phyloP scores from a whole-genome alignment of 2,113 vertebrate species.

The Todiramphus chloris region DNA sequence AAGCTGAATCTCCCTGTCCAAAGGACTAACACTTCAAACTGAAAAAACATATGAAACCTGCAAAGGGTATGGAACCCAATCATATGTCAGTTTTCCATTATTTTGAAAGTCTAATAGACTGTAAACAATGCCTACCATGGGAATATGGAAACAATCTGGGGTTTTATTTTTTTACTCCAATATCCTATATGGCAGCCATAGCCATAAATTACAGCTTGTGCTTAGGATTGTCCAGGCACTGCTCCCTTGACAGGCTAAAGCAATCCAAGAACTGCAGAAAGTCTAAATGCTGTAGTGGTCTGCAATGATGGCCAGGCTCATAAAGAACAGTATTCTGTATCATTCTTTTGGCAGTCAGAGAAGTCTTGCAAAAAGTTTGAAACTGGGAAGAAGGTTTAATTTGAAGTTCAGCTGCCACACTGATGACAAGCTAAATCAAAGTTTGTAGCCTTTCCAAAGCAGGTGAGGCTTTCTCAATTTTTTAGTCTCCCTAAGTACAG shows the following conservation, averaged over 20 bases:
- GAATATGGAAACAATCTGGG: not conserved
- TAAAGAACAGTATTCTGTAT: not conserved
- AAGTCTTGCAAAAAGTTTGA: not conserved
- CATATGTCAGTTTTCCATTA: not conserved
- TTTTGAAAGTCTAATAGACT: not conserved
- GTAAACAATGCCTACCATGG: not conserved
- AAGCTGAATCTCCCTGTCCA: not conserved
- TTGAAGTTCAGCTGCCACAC: not conserved
- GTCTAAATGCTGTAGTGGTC: not conserved
- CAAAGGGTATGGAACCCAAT: not conserved
- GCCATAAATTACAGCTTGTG: not conserved
- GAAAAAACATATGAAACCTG: not conserved
- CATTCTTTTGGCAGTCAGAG: not conserved
- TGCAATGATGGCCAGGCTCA: not conserved
- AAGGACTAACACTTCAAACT: not conserved
- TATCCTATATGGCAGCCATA: not conserved
- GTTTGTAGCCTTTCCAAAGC: not conserved
- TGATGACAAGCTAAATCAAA: not conserved
- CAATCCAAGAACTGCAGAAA: not conserved
- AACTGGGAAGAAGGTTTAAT: not conserved
- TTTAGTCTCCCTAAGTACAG: not conserved
- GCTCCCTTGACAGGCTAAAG: not conserved
- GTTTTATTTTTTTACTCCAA: not conserved
- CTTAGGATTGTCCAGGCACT: not conserved
- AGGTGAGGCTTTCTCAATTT: not conserved